Evolutionary conservation across 2,113 vertebrate genomes (phyloP).

Genomic region (Albula glossodonta): DNA sequence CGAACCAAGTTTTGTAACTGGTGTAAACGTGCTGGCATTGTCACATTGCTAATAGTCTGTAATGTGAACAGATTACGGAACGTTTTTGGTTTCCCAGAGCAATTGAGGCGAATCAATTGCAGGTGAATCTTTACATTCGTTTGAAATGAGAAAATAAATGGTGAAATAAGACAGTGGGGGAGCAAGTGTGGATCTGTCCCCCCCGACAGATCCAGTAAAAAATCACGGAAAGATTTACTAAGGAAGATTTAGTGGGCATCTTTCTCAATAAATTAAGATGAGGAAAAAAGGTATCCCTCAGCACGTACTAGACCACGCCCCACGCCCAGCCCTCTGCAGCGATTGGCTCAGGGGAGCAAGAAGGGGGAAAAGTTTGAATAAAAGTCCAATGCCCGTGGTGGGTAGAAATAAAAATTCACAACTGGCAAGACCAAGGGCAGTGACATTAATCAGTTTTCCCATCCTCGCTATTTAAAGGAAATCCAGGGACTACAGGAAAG

Average conservation of each 20-base stretch:
- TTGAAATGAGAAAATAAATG: background rate
- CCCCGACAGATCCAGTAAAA: conserved; percentile 1
- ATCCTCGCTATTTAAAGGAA: conserved; percentile 1
- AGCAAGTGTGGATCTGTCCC: background rate
- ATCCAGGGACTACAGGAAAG: background rate
- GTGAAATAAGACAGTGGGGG: conserved; percentile 8
- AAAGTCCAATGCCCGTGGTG: conserved; percentile 52
- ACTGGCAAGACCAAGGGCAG: conserved; percentile 3
- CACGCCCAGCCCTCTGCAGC: conserved; percentile 50
- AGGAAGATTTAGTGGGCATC: conserved; percentile 26
- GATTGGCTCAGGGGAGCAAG: conserved; percentile 59
- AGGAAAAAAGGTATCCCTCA: background rate
- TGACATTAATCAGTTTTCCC: conserved; percentile 14
- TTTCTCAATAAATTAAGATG: conserved; percentile 38
- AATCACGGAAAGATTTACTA: no score
- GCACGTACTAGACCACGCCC: conserved; percentile 33
- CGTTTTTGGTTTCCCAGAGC: background rate
- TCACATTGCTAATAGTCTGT: background rate
- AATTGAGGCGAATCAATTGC: conserved; percentile 10
- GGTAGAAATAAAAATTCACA: conserved; percentile 49
- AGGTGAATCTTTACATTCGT: conserved; percentile 11
- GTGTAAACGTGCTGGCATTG: background rate
- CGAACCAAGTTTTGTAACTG: background rate
- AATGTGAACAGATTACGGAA: background rate
- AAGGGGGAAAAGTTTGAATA: conserved; percentile 55